Base-by-base conservation (phyloP, 2,797 vertebrate genomes). In the Oreochromis grahami region DNA sequence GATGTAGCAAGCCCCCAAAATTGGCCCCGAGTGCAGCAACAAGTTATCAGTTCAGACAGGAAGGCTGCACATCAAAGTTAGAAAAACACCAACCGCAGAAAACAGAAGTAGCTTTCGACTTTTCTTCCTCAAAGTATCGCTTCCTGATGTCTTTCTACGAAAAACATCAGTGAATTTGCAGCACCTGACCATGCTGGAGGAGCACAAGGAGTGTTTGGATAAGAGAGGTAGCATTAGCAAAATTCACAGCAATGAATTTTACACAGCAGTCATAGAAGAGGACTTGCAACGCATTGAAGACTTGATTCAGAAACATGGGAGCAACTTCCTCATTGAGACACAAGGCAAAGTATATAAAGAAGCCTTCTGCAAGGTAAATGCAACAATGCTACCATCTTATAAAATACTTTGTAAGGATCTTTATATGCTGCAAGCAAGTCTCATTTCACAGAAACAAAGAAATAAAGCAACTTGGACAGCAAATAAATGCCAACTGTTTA, bases 31-130 rank as follows among this genome's bases (percentile, higher is more conserved):
- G 68, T 4, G 3, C 70, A 82, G n/a, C 29, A 26, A 36, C 7
- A 74, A 77, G 65, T 91, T 93, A 93, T 91, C 92, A 91, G 89
- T 14, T 58, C 29, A 4, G 9, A 87, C 88, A 92, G 88, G 55
- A 86, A 63, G 58, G 43, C 76, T 50, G 34, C 4, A 17, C 32
- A 58, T 84, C 78, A 88, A 79, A 83, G 50, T 82, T 19, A 55
- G 41, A 63, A 68, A 86, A 81, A 76, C 34, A 74, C 26, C 9
- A 15, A 70, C 55, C 3, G 19, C 19, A 58, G 8, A 21, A 84
- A 79, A 72, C 60, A 60, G 88, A 88, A 86, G 82, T 53, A 53
- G 63, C 48, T n/a, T 81, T 51, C 0, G 1, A 60, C n/a, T 79
- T 26, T 36, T 6, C 8, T 32, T 21, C 19, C 14, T 17, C 2